Conservation (phyloP, 2,888 invertebrate species). For the Andrena camellia region DNA sequence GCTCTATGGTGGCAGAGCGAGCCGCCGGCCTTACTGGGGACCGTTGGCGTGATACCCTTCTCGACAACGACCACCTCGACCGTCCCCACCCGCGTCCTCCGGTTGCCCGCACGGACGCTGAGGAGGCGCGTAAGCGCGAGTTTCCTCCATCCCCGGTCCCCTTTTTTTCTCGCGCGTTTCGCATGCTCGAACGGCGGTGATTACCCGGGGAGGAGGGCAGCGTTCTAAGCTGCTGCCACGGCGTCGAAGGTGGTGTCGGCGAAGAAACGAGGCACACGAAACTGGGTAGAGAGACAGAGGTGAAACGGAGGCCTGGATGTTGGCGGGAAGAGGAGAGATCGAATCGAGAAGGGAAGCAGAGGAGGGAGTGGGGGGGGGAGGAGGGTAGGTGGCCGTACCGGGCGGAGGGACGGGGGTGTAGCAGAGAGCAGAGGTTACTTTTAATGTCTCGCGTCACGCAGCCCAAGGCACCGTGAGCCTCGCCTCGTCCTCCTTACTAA, state of each 20-base stretch:
- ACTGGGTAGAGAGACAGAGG: constrained; percentile 47
- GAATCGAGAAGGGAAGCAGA: constrained; percentile 45
- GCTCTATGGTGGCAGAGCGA: constrained; percentile 45
- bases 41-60: constrained; percentile 69
- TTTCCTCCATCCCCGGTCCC: constrained; percentile 53
- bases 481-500: constrained; percentile 84
- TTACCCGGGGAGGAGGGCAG: constrained; percentile 57
- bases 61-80: constrained; percentile 70
- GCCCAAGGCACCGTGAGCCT: constrained; percentile 80
- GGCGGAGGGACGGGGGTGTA: constrained; percentile 70
- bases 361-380: constrained; percentile 29
- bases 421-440: constrained; percentile 83
- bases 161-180: constrained; percentile 50
- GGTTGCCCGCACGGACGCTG: constrained; percentile 36
- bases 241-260: constrained; percentile 53
- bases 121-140: constrained; percentile 68
- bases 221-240: constrained; percentile 71
- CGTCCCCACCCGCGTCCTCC: constrained; percentile 5
- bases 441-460: constrained; percentile 85
- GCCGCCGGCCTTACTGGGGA: constrained; percentile 32
- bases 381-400: constrained; percentile 45
- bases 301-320: constrained; percentile 21
- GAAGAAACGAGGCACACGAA: constrained; percentile 49
- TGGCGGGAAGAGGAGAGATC: constrained; percentile 35
- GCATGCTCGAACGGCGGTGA: constrained; percentile 65